These are phyloP conservation scores for Euwallacea similis DNA, from an alignment of 1,140 invertebrate species.

Conservation along the genomic window DNA sequence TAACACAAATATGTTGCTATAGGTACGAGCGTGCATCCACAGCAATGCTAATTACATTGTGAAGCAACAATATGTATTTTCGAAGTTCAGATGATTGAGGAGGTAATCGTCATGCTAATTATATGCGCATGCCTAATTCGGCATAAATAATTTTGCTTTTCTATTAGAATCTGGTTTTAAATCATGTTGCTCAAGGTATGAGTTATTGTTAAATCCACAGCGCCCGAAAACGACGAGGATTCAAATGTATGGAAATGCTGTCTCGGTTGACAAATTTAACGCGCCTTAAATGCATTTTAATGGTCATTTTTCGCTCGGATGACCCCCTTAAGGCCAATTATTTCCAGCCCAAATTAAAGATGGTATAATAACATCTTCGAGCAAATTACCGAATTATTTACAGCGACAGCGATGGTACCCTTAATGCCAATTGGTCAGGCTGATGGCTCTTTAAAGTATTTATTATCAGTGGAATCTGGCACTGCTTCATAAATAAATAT, in stretches of 20 bases:
- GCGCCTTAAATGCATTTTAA: too few species aligned
- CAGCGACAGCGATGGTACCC: not conserved
- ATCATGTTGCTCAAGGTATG: slow-evolving; percentile 14
- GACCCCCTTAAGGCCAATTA: too few species aligned
- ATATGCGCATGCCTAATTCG: slow-evolving; percentile 28
- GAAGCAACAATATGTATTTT: slow-evolving; percentile 21
- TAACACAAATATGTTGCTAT: slow-evolving; percentile 5
- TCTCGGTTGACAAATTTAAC: too few species aligned
- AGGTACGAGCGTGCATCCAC: slow-evolving; percentile 4
- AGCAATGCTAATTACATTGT: slow-evolving; percentile 26
- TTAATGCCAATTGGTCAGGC: not conserved
- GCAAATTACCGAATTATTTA: slow-evolving; percentile 2
- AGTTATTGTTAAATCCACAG: too few species aligned
- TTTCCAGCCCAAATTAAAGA: too few species aligned
- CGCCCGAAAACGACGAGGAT: too few species aligned
- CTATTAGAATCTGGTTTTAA: slow-evolving; percentile 19
- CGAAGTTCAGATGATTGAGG: slow-evolving; percentile 16
- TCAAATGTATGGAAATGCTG: too few species aligned
- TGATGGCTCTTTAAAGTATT: not conserved
- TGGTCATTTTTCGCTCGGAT: too few species aligned
- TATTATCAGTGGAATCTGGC: not conserved
- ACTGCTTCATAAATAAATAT: slow-evolving; percentile 7
- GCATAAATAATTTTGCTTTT: slow-evolving; percentile 23
- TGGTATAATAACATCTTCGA: not conserved
- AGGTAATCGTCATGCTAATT: slow-evolving; percentile 27